These are phyloP conservation scores for Margaritifera margaritifera DNA, from an alignment of 2,888 invertebrate species.

Conservation along the genomic window DNA sequence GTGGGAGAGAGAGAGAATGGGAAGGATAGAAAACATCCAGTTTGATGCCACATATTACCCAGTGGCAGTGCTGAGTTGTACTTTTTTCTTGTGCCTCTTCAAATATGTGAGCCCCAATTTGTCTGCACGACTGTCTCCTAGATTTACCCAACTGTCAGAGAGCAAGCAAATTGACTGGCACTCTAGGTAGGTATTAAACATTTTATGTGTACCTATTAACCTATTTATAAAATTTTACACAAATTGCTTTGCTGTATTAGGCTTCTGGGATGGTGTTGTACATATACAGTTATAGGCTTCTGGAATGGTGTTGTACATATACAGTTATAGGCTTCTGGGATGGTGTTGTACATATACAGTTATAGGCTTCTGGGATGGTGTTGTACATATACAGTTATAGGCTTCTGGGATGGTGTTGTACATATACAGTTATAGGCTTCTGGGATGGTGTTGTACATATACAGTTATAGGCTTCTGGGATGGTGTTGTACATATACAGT, in stretches of 20 bases:
- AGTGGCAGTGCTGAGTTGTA: slow-evolving; percentile 52
- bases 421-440: too few species aligned
- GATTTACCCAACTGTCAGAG: slow-evolving; percentile 47
- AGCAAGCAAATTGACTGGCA: slow-evolving; percentile 64
- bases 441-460: too few species aligned
- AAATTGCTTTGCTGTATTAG: not conserved
- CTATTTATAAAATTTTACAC: not conserved
- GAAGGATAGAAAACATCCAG: slow-evolving; percentile 6
- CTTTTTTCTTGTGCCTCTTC: slow-evolving; percentile 56
- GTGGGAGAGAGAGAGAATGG: slow-evolving; percentile 1
- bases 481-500: too few species aligned
- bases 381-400: too few species aligned
- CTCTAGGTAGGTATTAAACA: slow-evolving; percentile 46
- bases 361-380: too few species aligned
- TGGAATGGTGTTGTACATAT: too few species aligned
- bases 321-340: too few species aligned
- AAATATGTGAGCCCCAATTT: slow-evolving; percentile 60
- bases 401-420: too few species aligned
- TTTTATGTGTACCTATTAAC: not conserved
- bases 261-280: not conserved
- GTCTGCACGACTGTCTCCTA: slow-evolving; percentile 49
- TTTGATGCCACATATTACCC: slow-evolving; percentile 61
- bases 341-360: too few species aligned
- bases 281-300: too few species aligned
- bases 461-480: too few species aligned